Base-by-base conservation (phyloP, 2,797 vertebrate species). In the Sebastes cheni region DNA sequence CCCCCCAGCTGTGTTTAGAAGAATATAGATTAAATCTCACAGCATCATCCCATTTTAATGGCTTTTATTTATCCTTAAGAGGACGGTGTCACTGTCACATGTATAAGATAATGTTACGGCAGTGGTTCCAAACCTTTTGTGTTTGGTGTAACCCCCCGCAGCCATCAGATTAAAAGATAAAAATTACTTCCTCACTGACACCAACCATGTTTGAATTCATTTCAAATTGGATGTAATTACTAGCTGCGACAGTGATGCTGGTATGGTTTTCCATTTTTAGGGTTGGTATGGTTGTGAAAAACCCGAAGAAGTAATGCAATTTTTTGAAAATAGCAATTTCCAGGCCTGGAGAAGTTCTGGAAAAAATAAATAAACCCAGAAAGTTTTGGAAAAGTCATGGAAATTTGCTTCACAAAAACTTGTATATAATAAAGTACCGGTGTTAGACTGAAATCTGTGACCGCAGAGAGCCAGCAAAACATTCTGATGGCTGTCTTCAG, bases 11-110 rank as follows among this genome's bases (percentile, higher is more conserved):
- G 82, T 60, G 75, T 67, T 83, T 83, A 75, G 46, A 52, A 62
- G 78, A 81, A 69, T 79, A 76, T 67, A 91, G 79, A 91, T 84
- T 69, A 66, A 86, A 83, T 67, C 56, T 36, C 68, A 72, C 64
- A 59, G 50, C 60, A 55, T 77, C 66, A 29, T 71, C 65, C 11
- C 29, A 14, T 74, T 83, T 88, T 77, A 82, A 73, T 69, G 73
- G 69, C 54, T 64, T 72, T 72, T 70, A 67, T 83, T 69, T 69
- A 62, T 83, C 60, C 11, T 65, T 32, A 64, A 56, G 71, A 75
- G 30, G 50, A 76, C 50, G 27, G 32, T 22, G 62, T 14, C 30
- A 34, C 18, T 16, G 67, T 64, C 36, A 36, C 56, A 58, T 5
- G 3, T 65, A 65, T 52, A 72, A 22, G 64, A 74, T 81, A 18